Evolutionary conservation across 2,113 vertebrate genomes (phyloP), one percentile per base, ranked within the genome.

Genomic region (Lanius ludovicianus): DNA sequence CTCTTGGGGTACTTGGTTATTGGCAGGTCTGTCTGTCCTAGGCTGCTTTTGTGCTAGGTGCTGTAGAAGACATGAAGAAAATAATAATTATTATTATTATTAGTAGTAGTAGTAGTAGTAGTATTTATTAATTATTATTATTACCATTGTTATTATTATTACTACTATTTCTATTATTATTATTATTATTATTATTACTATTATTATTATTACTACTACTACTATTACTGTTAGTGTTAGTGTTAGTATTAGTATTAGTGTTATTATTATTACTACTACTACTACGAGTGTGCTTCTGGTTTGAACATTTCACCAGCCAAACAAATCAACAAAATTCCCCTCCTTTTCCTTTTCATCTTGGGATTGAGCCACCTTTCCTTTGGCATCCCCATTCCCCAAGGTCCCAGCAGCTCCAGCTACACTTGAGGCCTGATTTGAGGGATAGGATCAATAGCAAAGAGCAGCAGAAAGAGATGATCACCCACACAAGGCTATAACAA

Each of bases 391-490:
- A 1, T 21, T 90, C 31, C 37, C 15, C 10, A 8, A 2, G 17
- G 1, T 53, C 46, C 59, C 69, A 46, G n/a, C 55, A 42, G 46
- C 55, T 77, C 50, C 7, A 1, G 28, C n/a, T 37, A 30, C 6
- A 4, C 74, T 92, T n/a, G 44, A 79, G 52, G n/a, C 59, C 47
- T 59, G 84, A 89, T 96, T 94, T 67, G 67, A 69, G 87, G 62
- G 42, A 57, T 64, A 5, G 21, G 37, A 93, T 96, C 91, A 83
- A 97, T 92, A 95, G 89, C 91, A 92, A 92, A 95, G 95, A 71
- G 88, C 41, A 71, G 37, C 76, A 90, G 84, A 95, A 91, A 91
- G 69, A 90, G 88, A 90, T 47, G 84, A 84, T 94, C 94, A 96
- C 92, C 93, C 73, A 23, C 59, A 33, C 64, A 33, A 52, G 89